Percentiles rank a stretch among this genome's conserved stretches.
Conservation (phyloP, 2,113 vertebrate genomes). For the Haliaeetus leucogaster region DNA sequence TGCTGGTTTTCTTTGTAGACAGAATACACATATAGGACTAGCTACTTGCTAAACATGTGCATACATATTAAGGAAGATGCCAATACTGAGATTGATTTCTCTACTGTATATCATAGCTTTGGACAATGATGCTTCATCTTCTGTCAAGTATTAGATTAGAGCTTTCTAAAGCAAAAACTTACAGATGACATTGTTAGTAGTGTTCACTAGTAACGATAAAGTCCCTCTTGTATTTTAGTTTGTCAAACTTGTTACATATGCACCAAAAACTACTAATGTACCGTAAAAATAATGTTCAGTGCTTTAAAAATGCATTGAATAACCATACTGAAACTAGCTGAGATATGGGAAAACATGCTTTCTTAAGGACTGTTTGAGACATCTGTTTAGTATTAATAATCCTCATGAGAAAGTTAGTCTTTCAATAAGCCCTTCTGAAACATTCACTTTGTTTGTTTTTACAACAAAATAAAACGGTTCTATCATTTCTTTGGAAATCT, state of each 20-base stretch:
- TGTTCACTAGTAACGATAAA: background rate
- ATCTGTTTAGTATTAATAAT: background rate
- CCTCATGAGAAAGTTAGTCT: rapidly evolving
- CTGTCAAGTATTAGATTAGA: background rate
- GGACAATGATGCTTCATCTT: background rate
- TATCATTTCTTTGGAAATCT: background rate
- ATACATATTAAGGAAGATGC: background rate
- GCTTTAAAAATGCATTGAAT: background rate
- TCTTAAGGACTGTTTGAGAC: rapidly evolving
- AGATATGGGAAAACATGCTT: background rate
- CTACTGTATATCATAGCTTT: background rate
- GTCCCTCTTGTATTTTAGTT: background rate
- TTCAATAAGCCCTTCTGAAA: background rate
- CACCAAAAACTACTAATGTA: background rate
- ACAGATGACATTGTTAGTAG: background rate
- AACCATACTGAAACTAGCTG: background rate
- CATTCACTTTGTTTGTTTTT: background rate
- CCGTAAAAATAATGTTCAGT: background rate
- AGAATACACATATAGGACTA: background rate
- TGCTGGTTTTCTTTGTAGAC: background rate
- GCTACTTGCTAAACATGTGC: background rate
- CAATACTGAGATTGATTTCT: background rate
- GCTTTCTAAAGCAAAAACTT: background rate
- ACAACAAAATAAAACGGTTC: background rate
- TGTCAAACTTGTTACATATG: rapidly evolving